These are phyloP conservation scores for Poecilus cupreus DNA, from an alignment of 2,888 invertebrate species.

Conservation along the genomic window DNA sequence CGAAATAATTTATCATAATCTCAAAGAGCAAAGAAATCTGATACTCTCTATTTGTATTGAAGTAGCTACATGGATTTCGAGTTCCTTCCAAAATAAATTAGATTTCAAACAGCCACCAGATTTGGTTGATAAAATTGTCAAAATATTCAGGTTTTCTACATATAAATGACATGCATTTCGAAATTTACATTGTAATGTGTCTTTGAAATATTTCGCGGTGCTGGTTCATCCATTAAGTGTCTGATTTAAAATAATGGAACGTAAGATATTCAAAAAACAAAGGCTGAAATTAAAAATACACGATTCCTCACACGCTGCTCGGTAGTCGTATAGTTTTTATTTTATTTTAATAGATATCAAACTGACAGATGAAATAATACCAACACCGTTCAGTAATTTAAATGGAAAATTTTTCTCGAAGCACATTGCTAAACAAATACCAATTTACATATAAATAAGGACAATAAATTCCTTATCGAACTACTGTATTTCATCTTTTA, in stretches of 20 bases:
- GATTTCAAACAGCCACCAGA: slow-evolving; percentile 13
- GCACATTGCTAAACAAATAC: slow-evolving; percentile 7
- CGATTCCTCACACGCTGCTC: slow-evolving; percentile 9
- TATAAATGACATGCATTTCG: slow-evolving; percentile 27
- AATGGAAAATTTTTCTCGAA: slow-evolving; percentile 16
- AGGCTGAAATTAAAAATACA: slow-evolving; percentile 7
- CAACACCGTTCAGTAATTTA: slow-evolving; percentile 7
- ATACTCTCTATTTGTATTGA: slow-evolving; percentile 10
- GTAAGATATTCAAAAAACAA: slow-evolving; percentile 30
- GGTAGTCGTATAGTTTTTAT: slow-evolving; percentile 32
- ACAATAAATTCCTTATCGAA: slow-evolving; percentile 24
- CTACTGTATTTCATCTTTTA: not conserved
- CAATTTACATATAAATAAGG: slow-evolving; percentile 39
- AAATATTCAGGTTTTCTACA: slow-evolving; percentile 31
- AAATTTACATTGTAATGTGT: slow-evolving; percentile 38
- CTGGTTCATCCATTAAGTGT: not conserved
- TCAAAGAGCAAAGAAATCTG: slow-evolving; percentile 7
- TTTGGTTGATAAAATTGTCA: slow-evolving; percentile 1
- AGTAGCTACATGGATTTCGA: slow-evolving; percentile 16
- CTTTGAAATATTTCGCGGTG: slow-evolving; percentile 23
- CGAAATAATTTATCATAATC: slow-evolving; percentile 3
- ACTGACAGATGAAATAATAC: slow-evolving; percentile 21
- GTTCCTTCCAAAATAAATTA: slow-evolving; percentile 27
- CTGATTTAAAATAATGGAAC: slow-evolving; percentile 18
- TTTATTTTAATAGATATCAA: slow-evolving; percentile 20